These are phyloP conservation scores for Smithornis capensis DNA, from an alignment of 2,113 vertebrate species.

Conservation along the genomic window DNA sequence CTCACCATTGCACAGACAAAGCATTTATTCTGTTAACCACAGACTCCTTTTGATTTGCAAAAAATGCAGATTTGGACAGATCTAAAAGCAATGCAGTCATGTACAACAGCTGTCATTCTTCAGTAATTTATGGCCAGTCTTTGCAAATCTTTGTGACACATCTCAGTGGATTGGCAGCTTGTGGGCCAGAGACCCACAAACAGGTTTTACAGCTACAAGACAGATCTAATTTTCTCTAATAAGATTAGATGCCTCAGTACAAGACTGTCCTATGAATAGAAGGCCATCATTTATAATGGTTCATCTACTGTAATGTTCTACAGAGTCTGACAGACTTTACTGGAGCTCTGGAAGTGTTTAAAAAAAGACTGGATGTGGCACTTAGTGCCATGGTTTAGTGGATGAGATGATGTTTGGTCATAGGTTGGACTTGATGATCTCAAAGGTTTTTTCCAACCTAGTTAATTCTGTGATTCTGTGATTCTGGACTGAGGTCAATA, in stretches of 20 bases:
- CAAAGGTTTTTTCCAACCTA: too few species aligned
- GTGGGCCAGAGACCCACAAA: neutral
- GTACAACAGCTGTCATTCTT: neutral
- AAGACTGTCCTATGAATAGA: neutral
- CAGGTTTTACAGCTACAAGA: neutral
- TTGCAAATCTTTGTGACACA: neutral
- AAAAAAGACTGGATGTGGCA: too few species aligned
- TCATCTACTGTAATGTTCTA: neutral
- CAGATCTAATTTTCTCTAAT: neutral
- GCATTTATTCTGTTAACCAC: neutral
- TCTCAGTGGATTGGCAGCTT: neutral
- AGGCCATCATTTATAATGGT: neutral
- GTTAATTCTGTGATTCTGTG: too few species aligned
- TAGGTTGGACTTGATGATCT: too few species aligned
- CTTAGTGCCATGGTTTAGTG: too few species aligned
- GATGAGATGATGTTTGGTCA: too few species aligned
- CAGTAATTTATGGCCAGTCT: neutral
- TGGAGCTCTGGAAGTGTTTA: neutral
- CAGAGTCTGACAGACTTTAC: neutral
- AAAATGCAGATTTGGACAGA: neutral
- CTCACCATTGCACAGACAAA: neutral
- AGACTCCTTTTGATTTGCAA: neutral
- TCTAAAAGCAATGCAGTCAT: neutral
- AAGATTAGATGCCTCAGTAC: neutral
- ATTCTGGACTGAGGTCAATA: neutral